phyloP scores from a whole-genome alignment of 2,797 vertebrate species.

The Limosa lapponica region DNA sequence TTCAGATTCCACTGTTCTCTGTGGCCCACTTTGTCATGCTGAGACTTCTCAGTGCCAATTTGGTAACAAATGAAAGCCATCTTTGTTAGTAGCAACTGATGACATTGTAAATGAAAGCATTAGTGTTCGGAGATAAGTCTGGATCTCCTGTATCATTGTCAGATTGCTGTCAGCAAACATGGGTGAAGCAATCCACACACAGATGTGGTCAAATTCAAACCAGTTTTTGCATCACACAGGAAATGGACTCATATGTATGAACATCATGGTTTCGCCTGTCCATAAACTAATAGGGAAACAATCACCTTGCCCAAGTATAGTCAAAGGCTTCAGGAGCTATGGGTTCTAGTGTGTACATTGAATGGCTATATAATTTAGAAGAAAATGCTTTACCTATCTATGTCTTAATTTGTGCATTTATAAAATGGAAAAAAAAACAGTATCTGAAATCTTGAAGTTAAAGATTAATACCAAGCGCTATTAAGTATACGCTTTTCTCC shows the following conservation, averaged over 20 bases:
- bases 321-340: background rate
- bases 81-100: background rate
- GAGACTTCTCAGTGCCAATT: background rate
- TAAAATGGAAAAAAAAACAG: background rate
- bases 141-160: background rate
- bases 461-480: background rate
- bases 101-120: background rate
- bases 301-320: background rate
- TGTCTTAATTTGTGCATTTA: background rate
- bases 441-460: background rate
- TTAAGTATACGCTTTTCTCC: background rate
- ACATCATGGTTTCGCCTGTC: background rate
- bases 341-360: background rate
- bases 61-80: background rate
- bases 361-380: background rate
- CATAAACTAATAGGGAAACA: background rate
- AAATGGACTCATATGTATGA: background rate
- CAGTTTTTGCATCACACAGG: background rate
- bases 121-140: background rate
- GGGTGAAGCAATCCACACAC: background rate
- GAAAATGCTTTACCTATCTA: background rate
- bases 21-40: background rate
- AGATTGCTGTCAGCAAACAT: background rate
- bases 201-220: background rate
- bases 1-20: background rate